Conservation (phyloP, 2,113 vertebrate genomes). For the Octodon degus region DNA sequence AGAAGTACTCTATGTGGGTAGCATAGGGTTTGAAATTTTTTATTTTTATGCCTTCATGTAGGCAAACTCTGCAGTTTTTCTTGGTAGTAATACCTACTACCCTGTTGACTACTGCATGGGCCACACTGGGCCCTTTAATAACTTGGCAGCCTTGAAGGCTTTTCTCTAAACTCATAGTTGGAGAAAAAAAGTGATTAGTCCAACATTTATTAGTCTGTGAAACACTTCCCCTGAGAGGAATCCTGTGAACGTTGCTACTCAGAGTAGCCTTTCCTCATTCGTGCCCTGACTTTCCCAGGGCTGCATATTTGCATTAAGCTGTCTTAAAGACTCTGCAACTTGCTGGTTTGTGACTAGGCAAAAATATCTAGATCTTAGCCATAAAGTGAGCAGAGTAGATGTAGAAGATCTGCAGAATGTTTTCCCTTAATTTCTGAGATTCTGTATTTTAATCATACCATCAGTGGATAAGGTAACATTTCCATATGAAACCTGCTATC, state of each 20-base stretch:
- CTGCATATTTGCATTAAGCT: neutral
- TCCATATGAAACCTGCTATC: neutral
- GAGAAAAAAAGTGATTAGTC: neutral
- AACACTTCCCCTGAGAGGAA: neutral
- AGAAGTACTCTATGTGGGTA: neutral
- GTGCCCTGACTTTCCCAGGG: accelerated
- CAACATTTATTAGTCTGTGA: neutral
- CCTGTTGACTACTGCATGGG: too few relatives aligned
- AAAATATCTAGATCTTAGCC: neutral
- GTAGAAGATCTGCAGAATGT: neutral
- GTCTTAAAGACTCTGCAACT: neutral
- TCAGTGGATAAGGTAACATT: neutral
- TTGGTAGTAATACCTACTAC: neutral
- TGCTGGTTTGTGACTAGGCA: neutral
- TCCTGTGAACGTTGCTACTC: neutral
- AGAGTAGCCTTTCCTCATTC: neutral
- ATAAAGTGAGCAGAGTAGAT: neutral
- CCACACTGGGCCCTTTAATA: neutral
- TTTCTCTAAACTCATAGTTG: constrained; percentile 4
- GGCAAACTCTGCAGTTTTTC: neutral
- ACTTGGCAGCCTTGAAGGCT: neutral
- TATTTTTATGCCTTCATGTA: neutral
- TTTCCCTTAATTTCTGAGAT: neutral
- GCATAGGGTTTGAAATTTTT: neutral
- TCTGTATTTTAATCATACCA: neutral